Evolutionary conservation across 2,888 invertebrate genomes (phyloP).

Genomic region (Hypena proboscidalis): DNA sequence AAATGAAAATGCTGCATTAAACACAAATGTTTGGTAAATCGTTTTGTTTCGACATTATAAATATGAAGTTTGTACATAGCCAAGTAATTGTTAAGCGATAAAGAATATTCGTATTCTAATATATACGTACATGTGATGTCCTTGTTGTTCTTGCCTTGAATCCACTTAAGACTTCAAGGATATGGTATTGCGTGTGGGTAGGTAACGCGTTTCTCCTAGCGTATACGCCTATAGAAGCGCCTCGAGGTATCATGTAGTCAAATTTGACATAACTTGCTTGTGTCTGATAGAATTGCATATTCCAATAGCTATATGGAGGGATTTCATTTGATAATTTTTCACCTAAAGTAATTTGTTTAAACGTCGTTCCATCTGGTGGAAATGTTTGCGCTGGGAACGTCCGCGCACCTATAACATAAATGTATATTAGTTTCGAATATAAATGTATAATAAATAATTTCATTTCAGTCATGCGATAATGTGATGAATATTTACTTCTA

Average conservation of each 20-base stretch:
- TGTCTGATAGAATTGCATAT: constrained; percentile 98
- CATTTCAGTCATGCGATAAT: constrained; percentile 60
- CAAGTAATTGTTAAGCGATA: too few species aligned
- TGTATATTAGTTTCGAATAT: constrained; percentile 32
- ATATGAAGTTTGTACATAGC: too few species aligned
- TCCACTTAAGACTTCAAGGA: constrained; percentile 96
- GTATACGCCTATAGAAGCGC: constrained; percentile 97
- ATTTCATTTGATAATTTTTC: constrained; percentile 95
- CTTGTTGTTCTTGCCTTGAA: constrained; percentile 94
- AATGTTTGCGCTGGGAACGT: constrained; percentile 96
- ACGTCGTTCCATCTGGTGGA: constrained; percentile 96
- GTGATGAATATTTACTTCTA: constrained; percentile 53
- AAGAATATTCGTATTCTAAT: background rate
- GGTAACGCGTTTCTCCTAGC: constrained; percentile 97
- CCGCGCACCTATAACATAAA: constrained; percentile 88
- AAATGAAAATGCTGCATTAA: constrained; percentile 32
- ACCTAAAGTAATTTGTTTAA: constrained; percentile 95
- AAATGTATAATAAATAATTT: constrained; percentile 13
- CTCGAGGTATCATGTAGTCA: constrained; percentile 96
- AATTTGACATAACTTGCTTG: constrained; percentile 97
- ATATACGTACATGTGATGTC: constrained; percentile 92
- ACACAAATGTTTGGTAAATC: background rate
- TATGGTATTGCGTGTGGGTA: constrained; percentile 98
- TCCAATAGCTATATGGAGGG: constrained; percentile 98
- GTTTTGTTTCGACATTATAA: too few species aligned